Evolutionary conservation across 2,797 vertebrate genomes (phyloP).

Genomic region (Apogon hyalosoma): DNA sequence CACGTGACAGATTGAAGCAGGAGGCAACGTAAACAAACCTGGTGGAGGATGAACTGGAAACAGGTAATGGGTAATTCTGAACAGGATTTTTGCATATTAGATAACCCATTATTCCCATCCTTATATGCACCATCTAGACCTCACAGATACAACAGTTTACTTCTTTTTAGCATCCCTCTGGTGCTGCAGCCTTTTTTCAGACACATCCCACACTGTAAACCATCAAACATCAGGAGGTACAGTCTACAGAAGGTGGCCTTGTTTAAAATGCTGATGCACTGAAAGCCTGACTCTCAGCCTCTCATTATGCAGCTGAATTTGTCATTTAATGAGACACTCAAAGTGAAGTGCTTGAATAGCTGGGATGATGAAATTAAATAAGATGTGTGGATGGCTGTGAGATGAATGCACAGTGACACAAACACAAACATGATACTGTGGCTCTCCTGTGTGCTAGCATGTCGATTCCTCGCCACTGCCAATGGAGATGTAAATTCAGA

Average conservation of each 20-base stretch:
- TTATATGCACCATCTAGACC: no score
- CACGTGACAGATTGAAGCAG: no score
- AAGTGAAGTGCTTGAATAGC: constrained; percentile 23
- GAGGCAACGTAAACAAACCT: no score
- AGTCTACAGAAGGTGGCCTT: constrained; percentile 21
- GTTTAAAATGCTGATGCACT: constrained; percentile 38
- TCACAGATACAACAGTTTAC: no score
- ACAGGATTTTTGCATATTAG: no score
- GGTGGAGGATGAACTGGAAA: no score
- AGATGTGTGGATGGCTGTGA: constrained; percentile 19
- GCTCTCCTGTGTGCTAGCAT: constrained; percentile 18
- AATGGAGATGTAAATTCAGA: constrained; percentile 61
- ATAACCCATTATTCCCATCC: no score
- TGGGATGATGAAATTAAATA: constrained; percentile 33
- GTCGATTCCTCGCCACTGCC: constrained; percentile 38
- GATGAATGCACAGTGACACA: constrained; percentile 39
- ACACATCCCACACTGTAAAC: constrained; percentile 2
- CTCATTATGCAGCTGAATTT: constrained; percentile 8
- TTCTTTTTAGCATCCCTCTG: not conserved
- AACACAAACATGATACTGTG: constrained; percentile 53
- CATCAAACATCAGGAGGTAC: constrained; percentile 22
- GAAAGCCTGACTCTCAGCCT: constrained; percentile 13
- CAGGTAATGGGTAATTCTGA: no score
- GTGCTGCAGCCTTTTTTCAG: not conserved
- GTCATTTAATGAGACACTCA: constrained; percentile 34